Evolutionary conservation across 2,113 vertebrate species (phyloP).

Genomic region (Lepidothrix coronata): DNA sequence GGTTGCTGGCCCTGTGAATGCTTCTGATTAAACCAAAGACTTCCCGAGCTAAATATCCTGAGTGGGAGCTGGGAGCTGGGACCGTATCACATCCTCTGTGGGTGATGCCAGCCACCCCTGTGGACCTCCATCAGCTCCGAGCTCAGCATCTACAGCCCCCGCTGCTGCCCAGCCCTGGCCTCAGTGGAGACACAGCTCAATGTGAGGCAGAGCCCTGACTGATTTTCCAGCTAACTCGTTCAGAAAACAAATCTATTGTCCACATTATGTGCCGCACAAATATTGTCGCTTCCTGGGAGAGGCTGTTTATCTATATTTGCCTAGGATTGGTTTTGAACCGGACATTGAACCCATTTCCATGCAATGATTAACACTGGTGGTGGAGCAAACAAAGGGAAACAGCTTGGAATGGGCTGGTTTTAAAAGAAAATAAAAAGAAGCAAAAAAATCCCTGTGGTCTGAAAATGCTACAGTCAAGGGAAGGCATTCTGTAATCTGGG

Average conservation of each 20-base stretch:
- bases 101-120: fast-evolving
- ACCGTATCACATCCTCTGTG: fast-evolving
- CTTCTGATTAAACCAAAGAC: background rate
- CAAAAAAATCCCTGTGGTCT: slow-evolving; percentile 35
- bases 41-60: fast-evolving
- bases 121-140: fast-evolving
- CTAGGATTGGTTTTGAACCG: background rate
- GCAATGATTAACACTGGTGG: slow-evolving; percentile 26
- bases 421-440: background rate
- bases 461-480: slow-evolving; percentile 36
- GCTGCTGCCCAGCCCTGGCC: background rate
- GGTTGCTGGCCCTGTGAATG: background rate
- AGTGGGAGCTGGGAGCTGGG: fast-evolving
- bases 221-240: background rate
- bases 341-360: slow-evolving; percentile 53
- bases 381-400: slow-evolving; percentile 19
- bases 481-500: slow-evolving; percentile 58
- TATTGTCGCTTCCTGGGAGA: background rate
- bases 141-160: fast-evolving
- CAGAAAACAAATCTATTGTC: slow-evolving; percentile 13
- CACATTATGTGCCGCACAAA: background rate
- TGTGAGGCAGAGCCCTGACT: background rate
- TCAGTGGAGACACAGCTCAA: background rate
- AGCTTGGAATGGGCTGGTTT: background rate
- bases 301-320: slow-evolving; percentile 25